Percentiles rank a stretch among this genome's conserved stretches.
Evolutionary conservation across 1,140 invertebrate genomes (phyloP).

Genomic region (Stenopsyche tienmushanensis): DNA sequence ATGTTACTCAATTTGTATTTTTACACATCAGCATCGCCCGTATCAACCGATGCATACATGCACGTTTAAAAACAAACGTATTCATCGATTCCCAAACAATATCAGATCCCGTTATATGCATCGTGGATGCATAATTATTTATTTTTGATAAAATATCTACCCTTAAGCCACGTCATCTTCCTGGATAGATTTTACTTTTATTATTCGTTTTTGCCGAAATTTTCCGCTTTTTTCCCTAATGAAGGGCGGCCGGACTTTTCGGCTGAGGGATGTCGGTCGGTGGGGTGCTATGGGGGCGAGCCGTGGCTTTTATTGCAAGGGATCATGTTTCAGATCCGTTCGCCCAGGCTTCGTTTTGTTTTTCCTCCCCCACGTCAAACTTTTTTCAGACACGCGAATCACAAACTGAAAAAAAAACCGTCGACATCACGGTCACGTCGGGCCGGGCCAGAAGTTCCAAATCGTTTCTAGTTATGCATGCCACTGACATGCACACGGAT

Average conservation of each 20-base stretch:
- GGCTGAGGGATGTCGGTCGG: neutral
- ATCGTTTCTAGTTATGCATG: no score
- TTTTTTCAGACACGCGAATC: slow-evolving; percentile 16
- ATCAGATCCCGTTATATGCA: no score
- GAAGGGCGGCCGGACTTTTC: slow-evolving; percentile 24
- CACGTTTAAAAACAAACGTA: no score
- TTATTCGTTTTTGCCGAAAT: slow-evolving; percentile 23
- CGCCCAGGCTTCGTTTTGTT: slow-evolving; percentile 13
- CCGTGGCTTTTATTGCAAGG: slow-evolving; percentile 18
- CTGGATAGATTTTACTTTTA: slow-evolving; percentile 22
- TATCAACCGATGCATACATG: no score
- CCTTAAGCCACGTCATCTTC: slow-evolving; percentile 14
- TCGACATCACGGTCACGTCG: neutral
- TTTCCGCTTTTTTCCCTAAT: slow-evolving; percentile 38
- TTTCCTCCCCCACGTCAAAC: slow-evolving; percentile 14
- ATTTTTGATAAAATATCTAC: no score
- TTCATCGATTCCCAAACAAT: no score
- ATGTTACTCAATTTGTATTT: no score
- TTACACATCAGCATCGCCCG: no score
- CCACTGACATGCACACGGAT: neutral
- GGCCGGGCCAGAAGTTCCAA: no score
- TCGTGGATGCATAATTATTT: no score
- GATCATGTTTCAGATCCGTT: slow-evolving; percentile 20
- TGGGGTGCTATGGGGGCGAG: neutral
- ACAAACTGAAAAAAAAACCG: neutral